phyloP scores from a whole-genome alignment of 2,113 vertebrate genomes.

The Danionella cerebrum region DNA sequence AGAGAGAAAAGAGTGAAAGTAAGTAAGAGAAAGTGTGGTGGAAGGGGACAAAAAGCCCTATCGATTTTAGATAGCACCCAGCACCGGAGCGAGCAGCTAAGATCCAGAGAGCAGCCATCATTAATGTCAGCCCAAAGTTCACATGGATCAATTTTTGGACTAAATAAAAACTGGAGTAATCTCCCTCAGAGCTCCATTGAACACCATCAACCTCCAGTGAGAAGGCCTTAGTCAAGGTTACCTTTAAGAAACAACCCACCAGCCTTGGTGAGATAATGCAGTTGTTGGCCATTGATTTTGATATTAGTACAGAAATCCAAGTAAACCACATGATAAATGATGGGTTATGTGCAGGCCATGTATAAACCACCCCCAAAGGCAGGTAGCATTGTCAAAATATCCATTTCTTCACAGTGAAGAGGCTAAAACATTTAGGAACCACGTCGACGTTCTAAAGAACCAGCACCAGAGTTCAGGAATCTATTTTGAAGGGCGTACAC shows the following conservation, averaged over 20 bases:
- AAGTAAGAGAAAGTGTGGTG: not conserved
- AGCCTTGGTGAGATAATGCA: too few species aligned
- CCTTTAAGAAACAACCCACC: not conserved
- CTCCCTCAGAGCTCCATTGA: not conserved
- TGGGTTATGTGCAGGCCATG: too few species aligned
- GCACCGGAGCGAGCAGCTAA: constrained; percentile 7
- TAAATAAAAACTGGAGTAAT: constrained; percentile 34
- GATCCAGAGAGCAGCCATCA: constrained; percentile 22
- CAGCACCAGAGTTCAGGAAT: too few species aligned
- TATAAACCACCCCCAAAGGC: too few species aligned
- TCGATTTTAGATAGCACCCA: constrained; percentile 32
- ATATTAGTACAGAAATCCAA: too few species aligned
- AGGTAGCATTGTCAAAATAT: too few species aligned
- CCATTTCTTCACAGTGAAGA: too few species aligned
- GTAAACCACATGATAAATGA: too few species aligned
- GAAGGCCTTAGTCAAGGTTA: constrained; percentile 5
- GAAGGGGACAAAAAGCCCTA: constrained; percentile 1
- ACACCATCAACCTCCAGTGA: constrained; percentile 5
- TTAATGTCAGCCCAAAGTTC: constrained; percentile 39
- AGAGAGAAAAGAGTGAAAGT: not conserved
- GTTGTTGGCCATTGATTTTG: too few species aligned
- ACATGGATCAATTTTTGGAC: constrained; percentile 29
- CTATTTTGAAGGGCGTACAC: too few species aligned
- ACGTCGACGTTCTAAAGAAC: too few species aligned
- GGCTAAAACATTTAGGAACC: too few species aligned